Evolutionary conservation across 2,113 vertebrate species (phyloP).

Genomic region (Stomatorhinus ivindoensis): DNA sequence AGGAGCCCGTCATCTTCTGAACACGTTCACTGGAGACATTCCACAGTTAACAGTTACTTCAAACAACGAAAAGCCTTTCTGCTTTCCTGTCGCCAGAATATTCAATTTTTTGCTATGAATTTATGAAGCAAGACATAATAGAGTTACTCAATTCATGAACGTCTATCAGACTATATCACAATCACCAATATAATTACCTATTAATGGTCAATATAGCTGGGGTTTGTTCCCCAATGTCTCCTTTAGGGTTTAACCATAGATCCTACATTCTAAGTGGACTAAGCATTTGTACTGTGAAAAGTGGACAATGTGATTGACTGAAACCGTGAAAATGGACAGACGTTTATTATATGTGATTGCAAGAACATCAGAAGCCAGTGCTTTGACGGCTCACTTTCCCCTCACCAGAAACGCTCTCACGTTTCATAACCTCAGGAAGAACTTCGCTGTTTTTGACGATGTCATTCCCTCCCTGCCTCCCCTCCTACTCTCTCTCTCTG

Average conservation of each 20-base stretch:
- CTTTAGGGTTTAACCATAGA: neutral
- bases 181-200: neutral
- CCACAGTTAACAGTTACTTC: neutral
- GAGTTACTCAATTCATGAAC: neutral
- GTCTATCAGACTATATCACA: neutral
- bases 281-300: neutral
- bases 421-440: neutral
- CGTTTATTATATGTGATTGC: neutral
- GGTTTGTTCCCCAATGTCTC: neutral
- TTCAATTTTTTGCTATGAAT: neutral
- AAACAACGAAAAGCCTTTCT: neutral
- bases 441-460: neutral
- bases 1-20: neutral
- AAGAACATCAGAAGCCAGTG: neutral
- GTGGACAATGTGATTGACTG: neutral
- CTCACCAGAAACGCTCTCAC: neutral
- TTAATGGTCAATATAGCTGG: neutral
- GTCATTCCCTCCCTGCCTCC: neutral
- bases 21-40: neutral
- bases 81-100: neutral
- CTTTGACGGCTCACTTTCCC: neutral
- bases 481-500: neutral
- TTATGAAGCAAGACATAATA: neutral
- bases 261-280: neutral
- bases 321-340: neutral